A percentile compares a stretch with the other conserved stretches of the same genome.
These are phyloP conservation scores for Coregonus sp. DNA, from an alignment of 2,797 vertebrate species.

Conservation along the genomic window DNA sequence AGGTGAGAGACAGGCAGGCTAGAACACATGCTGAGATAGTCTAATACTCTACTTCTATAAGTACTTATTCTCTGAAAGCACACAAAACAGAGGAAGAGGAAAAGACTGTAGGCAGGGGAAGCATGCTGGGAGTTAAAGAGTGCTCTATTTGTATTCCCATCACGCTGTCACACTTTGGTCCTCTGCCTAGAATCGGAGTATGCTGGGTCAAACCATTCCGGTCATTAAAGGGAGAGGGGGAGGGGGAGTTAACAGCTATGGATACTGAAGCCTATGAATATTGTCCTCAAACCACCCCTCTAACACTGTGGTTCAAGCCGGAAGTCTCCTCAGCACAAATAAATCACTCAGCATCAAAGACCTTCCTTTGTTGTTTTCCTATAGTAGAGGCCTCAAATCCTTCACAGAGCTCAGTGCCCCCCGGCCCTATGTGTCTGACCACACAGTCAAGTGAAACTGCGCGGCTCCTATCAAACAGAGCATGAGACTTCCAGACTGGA, in stretches of 20 bases:
- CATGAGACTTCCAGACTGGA: conserved; percentile 12
- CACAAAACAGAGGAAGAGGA: not conserved
- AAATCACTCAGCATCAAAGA: conserved; percentile 28
- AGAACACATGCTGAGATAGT: not conserved
- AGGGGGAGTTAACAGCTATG: not conserved
- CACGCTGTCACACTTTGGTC: not conserved
- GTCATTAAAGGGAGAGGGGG: not conserved
- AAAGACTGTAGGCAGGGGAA: not conserved
- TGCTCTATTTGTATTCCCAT: not conserved
- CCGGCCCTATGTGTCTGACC: conserved; percentile 26
- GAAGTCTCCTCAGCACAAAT: conserved; percentile 10
- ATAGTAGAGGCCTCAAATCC: conserved; percentile 33
- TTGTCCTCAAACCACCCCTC: conserved; percentile 11
- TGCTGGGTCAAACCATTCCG: conserved; percentile 4
- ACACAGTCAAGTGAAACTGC: conserved; percentile 6
- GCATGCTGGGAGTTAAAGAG: not conserved
- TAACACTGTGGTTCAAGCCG: conserved; percentile 15
- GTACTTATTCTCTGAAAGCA: not conserved
- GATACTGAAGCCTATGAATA: conserved; percentile 11
- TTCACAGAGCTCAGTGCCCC: conserved; percentile 28
- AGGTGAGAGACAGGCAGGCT: conserved; percentile 27
- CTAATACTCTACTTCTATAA: not conserved
- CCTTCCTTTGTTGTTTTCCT: conserved; percentile 43
- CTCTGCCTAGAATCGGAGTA: not conserved
- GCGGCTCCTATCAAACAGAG: conserved; percentile 7